phyloP scores from a whole-genome alignment of 1,140 invertebrate genomes.

The Magallana ariakensis region DNA sequence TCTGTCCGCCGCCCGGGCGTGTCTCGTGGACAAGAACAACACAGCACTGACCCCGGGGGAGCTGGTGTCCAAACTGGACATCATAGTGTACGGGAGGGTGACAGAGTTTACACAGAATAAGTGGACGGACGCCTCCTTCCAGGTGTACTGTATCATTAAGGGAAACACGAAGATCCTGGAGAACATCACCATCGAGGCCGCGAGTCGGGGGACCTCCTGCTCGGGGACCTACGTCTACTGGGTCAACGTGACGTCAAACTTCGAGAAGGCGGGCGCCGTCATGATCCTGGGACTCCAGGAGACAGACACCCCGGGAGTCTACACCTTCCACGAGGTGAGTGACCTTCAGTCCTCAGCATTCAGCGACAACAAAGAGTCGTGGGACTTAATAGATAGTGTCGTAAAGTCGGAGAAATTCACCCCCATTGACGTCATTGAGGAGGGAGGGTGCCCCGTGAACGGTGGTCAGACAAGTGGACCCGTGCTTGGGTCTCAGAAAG shows the following conservation, averaged over 20 bases:
- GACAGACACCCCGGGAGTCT: not conserved
- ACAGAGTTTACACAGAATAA: not conserved
- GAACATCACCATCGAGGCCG: constrained; percentile 25
- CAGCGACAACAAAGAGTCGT: not conserved
- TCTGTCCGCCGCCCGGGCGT: not conserved
- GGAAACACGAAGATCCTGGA: not conserved
- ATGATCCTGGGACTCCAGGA: constrained; percentile 3
- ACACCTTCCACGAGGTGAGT: constrained; percentile 4
- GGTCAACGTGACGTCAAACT: not conserved
- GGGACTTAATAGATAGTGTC: not conserved
- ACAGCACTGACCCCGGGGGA: constrained; percentile 38
- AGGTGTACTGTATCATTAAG: constrained; percentile 21
- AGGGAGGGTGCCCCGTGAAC: not conserved
- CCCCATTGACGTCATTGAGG: not conserved
- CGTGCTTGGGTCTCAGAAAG: not conserved
- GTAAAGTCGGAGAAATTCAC: not conserved
- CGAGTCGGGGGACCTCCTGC: not conserved
- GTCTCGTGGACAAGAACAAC: not conserved
- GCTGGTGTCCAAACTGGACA: not conserved
- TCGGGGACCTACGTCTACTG: constrained; percentile 38
- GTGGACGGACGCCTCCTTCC: not conserved
- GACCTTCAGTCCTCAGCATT: constrained; percentile 26
- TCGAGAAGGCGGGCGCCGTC: not conserved
- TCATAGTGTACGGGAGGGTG: constrained; percentile 23
- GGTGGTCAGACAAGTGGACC: not conserved